Percentiles rank a stretch among this genome's conserved stretches.
phyloP scores from a whole-genome alignment of 2,797 vertebrate species.

The Pseudocheirus occidentalis region DNA sequence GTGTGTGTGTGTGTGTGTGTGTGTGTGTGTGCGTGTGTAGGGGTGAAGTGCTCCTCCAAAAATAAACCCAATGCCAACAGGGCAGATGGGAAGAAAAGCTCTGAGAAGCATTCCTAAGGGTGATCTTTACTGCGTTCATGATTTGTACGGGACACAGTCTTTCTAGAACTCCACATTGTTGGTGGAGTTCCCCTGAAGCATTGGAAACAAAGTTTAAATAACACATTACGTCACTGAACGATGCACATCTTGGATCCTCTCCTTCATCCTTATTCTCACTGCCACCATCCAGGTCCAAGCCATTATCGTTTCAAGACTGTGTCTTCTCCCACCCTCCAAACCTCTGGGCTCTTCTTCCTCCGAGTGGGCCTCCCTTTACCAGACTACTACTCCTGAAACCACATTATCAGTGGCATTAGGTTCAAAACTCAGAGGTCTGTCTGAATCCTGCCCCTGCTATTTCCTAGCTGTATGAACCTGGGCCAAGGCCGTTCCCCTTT shows the following conservation, averaged over 20 bases:
- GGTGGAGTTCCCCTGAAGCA: neutral
- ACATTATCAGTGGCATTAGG: neutral
- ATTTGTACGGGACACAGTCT: neutral
- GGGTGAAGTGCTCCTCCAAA: constrained; percentile 52
- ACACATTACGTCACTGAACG: neutral
- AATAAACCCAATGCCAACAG: constrained; percentile 21
- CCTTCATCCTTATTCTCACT: neutral
- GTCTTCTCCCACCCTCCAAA: neutral
- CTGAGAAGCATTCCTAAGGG: neutral
- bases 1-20: constrained; percentile 27
- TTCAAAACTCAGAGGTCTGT: neutral
- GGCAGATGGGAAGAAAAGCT: neutral
- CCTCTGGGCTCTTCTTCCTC: neutral
- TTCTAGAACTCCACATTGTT: neutral
- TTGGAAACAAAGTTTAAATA: neutral
- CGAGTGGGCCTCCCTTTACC: neutral
- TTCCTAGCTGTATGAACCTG: neutral
- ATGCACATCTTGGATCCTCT: neutral
- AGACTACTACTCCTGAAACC: neutral
- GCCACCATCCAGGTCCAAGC: neutral
- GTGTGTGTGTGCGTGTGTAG: constrained; percentile 16
- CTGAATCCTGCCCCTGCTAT: neutral
- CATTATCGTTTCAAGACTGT: neutral
- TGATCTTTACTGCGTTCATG: neutral
- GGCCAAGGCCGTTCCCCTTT: neutral